phyloP scores from a whole-genome alignment of 2,888 invertebrate species.

The Spodoptera picta region DNA sequence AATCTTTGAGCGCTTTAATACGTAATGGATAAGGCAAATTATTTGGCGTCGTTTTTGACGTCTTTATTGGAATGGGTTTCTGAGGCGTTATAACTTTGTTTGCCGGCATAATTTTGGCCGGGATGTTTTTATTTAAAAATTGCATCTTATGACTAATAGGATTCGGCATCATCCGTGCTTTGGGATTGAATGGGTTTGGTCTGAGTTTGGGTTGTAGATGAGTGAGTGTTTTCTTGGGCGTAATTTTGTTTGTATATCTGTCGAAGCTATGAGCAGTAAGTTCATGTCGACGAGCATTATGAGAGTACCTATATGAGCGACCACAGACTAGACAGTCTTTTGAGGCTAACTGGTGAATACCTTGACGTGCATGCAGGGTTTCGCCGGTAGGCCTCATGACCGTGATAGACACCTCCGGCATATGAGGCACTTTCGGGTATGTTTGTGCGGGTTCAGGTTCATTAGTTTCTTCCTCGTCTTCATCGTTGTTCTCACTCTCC shows the following conservation, averaged over 20 bases:
- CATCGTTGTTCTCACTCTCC: constrained; percentile 82
- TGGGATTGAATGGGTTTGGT: constrained; percentile 86
- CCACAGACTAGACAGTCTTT: constrained; percentile 86
- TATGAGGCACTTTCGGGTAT: constrained; percentile 70
- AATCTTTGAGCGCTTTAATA: constrained; percentile 85
- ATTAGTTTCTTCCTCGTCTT: constrained; percentile 74
- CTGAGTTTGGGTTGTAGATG: constrained; percentile 81
- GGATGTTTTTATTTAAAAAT: constrained; percentile 73
- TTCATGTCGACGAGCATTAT: constrained; percentile 86
- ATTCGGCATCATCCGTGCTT: constrained; percentile 85
- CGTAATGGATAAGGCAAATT: constrained; percentile 84
- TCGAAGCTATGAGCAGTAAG: constrained; percentile 84
- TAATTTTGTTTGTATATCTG: constrained; percentile 84
- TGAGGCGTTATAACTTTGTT: constrained; percentile 74
- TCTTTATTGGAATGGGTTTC: constrained; percentile 80
- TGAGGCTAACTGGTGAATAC: constrained; percentile 85
- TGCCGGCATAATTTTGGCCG: constrained; percentile 70
- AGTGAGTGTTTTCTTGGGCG: constrained; percentile 68
- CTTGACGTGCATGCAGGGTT: constrained; percentile 81
- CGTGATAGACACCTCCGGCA: constrained; percentile 85
- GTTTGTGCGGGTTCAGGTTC: constrained; percentile 64
- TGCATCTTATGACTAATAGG: constrained; percentile 84
- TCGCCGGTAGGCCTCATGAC: constrained; percentile 84
- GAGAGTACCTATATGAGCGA: constrained; percentile 85
- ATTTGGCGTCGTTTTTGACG: constrained; percentile 72